A percentile compares a stretch with the other conserved stretches of the same genome.
Conservation (phyloP, 2,797 vertebrate species). For the Poliocrania exsul region DNA sequence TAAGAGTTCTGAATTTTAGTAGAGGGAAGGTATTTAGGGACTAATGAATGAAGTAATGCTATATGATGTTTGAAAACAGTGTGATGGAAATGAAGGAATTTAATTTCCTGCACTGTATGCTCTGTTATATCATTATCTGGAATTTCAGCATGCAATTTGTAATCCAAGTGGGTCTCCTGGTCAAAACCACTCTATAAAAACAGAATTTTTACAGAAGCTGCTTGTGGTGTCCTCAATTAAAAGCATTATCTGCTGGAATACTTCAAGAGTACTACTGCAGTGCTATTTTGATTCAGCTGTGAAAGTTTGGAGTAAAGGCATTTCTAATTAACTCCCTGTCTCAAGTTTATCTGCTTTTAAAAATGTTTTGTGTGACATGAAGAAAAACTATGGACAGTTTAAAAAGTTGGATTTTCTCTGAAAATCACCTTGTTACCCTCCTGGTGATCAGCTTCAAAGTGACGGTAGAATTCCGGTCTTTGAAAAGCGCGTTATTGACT, state of each 20-base stretch:
- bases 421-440: neutral
- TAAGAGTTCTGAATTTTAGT: neutral
- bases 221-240: neutral
- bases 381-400: neutral
- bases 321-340: neutral
- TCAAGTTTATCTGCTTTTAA: neutral
- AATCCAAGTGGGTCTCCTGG: neutral
- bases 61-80: neutral
- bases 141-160: neutral
- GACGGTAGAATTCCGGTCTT: neutral
- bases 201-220: neutral
- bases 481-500: neutral
- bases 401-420: neutral
- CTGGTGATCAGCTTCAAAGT: neutral
- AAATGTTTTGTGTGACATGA: neutral
- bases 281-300: neutral
- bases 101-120: neutral
- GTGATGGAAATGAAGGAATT: neutral
- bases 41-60: slow-evolving; percentile 37
- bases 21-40: neutral
- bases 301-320: neutral
- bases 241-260: neutral
- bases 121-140: neutral
- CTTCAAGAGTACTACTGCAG: neutral
- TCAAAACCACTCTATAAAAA: neutral